Evolutionary conservation across 2,113 vertebrate species (phyloP).

Genomic region (Orientallactaga bullata): DNA sequence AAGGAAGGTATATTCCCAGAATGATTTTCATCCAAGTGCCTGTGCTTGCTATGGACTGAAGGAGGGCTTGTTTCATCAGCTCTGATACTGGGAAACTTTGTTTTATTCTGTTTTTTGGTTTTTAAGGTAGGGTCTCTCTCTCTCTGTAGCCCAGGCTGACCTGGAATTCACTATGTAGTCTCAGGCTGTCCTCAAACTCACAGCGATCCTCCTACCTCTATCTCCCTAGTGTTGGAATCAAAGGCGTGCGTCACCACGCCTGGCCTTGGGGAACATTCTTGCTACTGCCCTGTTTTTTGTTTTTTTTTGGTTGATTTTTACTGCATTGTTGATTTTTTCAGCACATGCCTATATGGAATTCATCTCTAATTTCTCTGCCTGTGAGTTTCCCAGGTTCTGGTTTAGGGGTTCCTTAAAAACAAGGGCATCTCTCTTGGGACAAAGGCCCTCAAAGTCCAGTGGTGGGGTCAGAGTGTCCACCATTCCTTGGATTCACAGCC

Average conservation of each 20-base stretch:
- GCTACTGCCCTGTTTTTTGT: neutral
- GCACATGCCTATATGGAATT: neutral
- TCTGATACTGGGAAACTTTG: neutral
- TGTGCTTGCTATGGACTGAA: neutral
- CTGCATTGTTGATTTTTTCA: neutral
- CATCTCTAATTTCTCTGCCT: slow-evolving; percentile 23
- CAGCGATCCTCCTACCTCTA: no score
- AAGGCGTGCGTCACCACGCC: no score
- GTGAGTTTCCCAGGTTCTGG: neutral
- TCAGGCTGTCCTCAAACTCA: no score
- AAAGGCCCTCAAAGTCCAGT: neutral
- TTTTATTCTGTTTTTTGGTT: no score
- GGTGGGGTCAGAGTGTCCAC: neutral
- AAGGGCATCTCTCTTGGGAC: neutral
- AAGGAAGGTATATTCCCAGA: neutral
- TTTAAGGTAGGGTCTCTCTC: no score
- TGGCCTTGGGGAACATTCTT: no score
- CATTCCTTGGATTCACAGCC: neutral
- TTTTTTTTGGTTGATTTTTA: neutral
- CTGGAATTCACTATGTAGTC: no score
- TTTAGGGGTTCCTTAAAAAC: neutral
- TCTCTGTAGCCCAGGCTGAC: no score
- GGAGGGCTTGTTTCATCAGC: neutral
- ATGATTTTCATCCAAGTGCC: neutral
- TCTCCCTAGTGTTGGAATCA: no score